Evolutionary conservation across 2,888 invertebrate genomes (phyloP), one percentile per base, ranked within the genome.

Genomic region (Thelaira solivaga): DNA sequence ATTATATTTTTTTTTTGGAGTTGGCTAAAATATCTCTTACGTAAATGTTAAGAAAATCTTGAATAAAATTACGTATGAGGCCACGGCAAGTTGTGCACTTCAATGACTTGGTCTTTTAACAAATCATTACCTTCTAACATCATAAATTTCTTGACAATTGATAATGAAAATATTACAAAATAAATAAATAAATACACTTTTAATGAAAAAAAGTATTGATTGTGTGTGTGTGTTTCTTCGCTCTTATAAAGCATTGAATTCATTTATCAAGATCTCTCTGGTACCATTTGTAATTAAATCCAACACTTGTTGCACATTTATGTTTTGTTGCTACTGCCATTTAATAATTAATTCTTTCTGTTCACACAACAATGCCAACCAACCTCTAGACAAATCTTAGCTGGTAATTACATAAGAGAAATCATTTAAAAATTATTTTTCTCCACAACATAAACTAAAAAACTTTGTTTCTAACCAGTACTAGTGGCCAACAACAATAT

Each of bases 121-220:
- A 41, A 13, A 4, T 16, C 11, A 39, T 10, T 39, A 51, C 61
- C 51, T 62, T 69, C 61, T 39, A 16, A 18, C 7, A 20, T 62
- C 43, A 71, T 36, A 26, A 71, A 51, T 24, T 41, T 51, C 18
- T 61, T 39, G 29, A 11, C 36, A 71, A 6, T 71, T 71, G 51
- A 6, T 53, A 62, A 71, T 71, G 71, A 61, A 71, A 71, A 62
- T 45, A 51, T 39, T 24, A 61, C 22, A 39, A 64, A 64, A 39
- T 49, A 34, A 39, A 31, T 10, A 8, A 24, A 29, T 11, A 26
- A n/a, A n/a, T n/a, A n/a, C n/a, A n/a, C n/a, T n/a, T n/a, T n/a
- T n/a, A n/a, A n/a, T n/a, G n/a, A n/a, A n/a, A 13, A n/a, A 18
- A 43, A 13, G 2, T 47, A 22, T 31, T 13, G 61, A 43, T 22